These are phyloP conservation scores for Megaceryle torquata DNA, from an alignment of 2,113 vertebrate genomes.

Conservation along the genomic window DNA sequence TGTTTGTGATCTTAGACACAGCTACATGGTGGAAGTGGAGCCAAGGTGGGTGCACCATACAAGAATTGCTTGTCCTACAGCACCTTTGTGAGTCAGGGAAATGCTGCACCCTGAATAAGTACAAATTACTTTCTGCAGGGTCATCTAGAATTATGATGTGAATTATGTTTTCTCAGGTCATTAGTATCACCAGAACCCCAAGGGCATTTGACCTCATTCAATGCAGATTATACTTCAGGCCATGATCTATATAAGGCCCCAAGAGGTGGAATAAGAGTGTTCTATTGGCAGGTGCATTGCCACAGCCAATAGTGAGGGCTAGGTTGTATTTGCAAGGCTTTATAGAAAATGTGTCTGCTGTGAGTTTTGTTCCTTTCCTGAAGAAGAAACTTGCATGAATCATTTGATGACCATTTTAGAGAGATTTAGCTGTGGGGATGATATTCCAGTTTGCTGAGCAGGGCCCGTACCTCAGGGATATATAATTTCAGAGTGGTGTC, in stretches of 20 bases:
- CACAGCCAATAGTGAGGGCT: background rate
- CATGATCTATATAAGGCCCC: background rate
- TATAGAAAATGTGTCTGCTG: background rate
- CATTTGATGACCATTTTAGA: background rate
- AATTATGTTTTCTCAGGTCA: background rate
- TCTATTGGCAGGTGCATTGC: background rate
- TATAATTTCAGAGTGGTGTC: background rate
- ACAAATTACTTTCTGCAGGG: background rate
- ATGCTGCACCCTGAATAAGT: background rate
- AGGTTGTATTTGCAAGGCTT: background rate
- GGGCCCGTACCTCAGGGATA: background rate
- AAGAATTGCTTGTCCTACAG: background rate
- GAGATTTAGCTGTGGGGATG: background rate
- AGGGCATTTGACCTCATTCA: background rate
- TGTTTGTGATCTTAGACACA: background rate
- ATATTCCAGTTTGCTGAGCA: background rate
- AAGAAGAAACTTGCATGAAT: background rate
- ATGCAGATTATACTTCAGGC: background rate
- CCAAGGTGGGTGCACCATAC: background rate
- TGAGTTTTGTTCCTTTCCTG: background rate
- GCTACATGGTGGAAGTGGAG: background rate
- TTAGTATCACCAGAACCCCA: background rate
- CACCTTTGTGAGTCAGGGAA: background rate
- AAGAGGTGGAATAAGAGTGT: background rate
- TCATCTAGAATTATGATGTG: background rate